phyloP scores from a whole-genome alignment of 2,888 invertebrate species.

The Acrobasis consociella region DNA sequence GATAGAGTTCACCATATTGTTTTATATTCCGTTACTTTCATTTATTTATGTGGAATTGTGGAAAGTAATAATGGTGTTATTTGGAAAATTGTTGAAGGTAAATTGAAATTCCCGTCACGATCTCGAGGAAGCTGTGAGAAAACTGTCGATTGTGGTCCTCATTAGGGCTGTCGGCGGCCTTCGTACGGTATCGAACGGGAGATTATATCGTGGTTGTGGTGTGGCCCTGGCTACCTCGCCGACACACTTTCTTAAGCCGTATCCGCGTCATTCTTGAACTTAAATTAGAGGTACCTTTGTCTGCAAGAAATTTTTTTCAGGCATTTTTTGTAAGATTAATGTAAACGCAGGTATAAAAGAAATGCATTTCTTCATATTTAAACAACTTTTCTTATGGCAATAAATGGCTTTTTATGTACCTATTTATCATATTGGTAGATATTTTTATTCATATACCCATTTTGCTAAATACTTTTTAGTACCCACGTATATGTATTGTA shows the following conservation, averaged over 20 bases:
- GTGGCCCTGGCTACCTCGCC: constrained; percentile 46
- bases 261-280: constrained; percentile 62
- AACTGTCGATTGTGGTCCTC: constrained; percentile 27
- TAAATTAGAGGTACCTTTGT: constrained; percentile 22
- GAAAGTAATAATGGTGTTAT: not conserved
- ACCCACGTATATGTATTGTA: no score
- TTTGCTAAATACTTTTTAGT: no score
- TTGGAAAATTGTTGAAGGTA: constrained; percentile 8
- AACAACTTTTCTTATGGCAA: no score
- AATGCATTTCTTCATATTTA: no score
- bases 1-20: no score
- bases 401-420: no score
- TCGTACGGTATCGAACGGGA: constrained; percentile 50
- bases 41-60: not conserved
- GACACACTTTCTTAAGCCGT: constrained; percentile 73
- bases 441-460: no score
- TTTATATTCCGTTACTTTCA: not conserved
- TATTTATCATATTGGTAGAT: no score
- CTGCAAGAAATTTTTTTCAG: not conserved
- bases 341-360: not conserved
- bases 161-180: constrained; percentile 43
- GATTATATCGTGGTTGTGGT: constrained; percentile 57
- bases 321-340: not conserved
- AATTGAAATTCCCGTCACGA: constrained; percentile 16
- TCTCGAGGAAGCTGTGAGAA: constrained; percentile 18